Evolutionary conservation across 2,797 vertebrate species (phyloP), one percentile per base, ranked within the genome.

Genomic region (Esox lucius): DNA sequence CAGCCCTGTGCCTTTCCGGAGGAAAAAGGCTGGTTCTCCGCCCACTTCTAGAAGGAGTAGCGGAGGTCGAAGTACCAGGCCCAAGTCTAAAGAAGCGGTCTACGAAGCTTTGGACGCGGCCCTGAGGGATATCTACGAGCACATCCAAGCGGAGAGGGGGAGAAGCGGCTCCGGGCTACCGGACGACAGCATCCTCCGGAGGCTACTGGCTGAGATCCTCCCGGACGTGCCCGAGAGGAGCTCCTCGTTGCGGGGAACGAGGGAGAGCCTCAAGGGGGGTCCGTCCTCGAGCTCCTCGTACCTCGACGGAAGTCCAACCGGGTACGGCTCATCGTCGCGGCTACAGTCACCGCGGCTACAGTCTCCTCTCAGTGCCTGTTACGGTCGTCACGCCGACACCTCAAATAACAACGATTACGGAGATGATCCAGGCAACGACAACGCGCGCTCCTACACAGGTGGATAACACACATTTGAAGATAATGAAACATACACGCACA

Each of bases 1-100:
- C 91, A 99, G 98, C 71, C 98, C 98, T 76, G 97, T 99, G 96
- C 98, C 98, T 96, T 99, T 99, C 93, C 95, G 97, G 69, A 95
- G 96, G 90, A 98, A 98, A 96, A 98, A 96, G 91, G 94, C 90
- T 81, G 91, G 7, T 19, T 66, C 95, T 51, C 90, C 95, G 88
- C 95, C 89, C 88, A 94, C 93, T 93, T 92, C 87, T 86, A 94
- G 87, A 83, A 84, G 73, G 24, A 74, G 53, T 81, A 78, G 19
- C 72, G 74, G 76, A 53, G 84, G 83, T 4, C 86, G 87, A 12
- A 66, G 91, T 6, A 93, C 95, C 85, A 95, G 96, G 83, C 90
- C 94, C n/a, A 96, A 95, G 86, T 94, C 95, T 75, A 98, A 97
- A 84, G 92, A 96, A 5, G 95, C 96, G 22, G 95, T 98, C 19